phyloP scores from a whole-genome alignment of 92 coral and sea anemone species.

The Bergia sp. region DNA sequence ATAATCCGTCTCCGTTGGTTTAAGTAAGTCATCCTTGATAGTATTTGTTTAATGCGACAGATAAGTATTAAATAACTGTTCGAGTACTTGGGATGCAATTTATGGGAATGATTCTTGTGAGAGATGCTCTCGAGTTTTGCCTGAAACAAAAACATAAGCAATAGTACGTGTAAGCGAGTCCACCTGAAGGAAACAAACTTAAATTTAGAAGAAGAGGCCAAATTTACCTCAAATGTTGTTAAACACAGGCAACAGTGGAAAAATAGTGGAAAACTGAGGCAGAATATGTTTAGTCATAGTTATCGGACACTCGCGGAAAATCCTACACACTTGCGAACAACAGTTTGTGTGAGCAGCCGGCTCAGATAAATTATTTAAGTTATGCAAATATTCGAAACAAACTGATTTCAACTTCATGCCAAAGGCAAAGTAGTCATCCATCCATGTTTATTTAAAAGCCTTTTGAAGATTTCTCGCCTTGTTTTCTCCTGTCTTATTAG shows the following conservation, averaged over 20 bases:
- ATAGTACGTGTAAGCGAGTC: not conserved
- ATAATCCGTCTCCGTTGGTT: not conserved
- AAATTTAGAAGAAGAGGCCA: not conserved
- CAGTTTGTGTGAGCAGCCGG: not conserved
- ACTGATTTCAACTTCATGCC: not conserved
- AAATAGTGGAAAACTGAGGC: not conserved
- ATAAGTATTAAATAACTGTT: not conserved
- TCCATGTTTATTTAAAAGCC: not conserved
- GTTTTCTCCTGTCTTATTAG: not conserved
- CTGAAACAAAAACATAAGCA: not conserved
- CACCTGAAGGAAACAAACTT: not conserved
- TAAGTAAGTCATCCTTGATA: not conserved
- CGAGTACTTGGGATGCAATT: not conserved
- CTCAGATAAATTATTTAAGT: conserved; percentile 3
- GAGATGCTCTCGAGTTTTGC: not conserved
- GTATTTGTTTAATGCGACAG: not conserved
- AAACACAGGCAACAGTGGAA: not conserved
- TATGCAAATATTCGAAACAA: not conserved
- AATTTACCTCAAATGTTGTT: not conserved
- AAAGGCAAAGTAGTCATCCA: not conserved
- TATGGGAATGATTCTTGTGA: not conserved
- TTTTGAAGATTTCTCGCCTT: not conserved
- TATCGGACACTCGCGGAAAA: not conserved
- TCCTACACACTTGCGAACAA: not conserved
- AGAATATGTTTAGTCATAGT: not conserved